These are phyloP conservation scores for Deilephila porcellus DNA, from an alignment of 2,888 invertebrate species.

Conservation along the genomic window DNA sequence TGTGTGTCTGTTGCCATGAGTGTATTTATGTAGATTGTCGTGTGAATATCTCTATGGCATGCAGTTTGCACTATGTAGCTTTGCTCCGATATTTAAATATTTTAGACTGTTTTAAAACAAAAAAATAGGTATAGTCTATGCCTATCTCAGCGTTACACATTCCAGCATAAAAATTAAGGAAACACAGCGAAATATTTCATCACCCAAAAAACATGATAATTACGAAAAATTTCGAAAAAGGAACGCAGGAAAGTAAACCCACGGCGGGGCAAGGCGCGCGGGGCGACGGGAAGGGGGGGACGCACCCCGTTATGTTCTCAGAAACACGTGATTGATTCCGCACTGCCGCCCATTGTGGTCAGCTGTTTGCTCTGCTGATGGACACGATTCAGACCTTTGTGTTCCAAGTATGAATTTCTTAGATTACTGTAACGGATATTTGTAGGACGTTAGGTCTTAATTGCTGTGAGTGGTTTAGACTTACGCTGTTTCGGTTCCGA, in stretches of 20 bases:
- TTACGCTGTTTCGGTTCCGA: background rate
- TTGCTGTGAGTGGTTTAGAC: background rate
- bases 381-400: conserved; percentile 22
- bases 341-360: conserved; percentile 56
- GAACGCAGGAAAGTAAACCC: conserved; percentile 67
- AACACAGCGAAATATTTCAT: conserved; percentile 33
- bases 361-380: conserved; percentile 45
- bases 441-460: background rate
- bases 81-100: too few relatives aligned
- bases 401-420: background rate
- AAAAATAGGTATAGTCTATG: background rate
- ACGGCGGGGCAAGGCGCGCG: conserved; percentile 38
- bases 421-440: background rate
- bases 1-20: too few relatives aligned
- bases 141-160: background rate
- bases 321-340: conserved; percentile 73
- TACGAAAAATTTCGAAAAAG: conserved; percentile 72
- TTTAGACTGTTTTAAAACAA: too few relatives aligned
- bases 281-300: conserved; percentile 35
- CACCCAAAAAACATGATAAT: conserved; percentile 68
- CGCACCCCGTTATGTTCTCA: conserved; percentile 63
- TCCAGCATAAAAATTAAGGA: background rate
- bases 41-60: too few relatives aligned
- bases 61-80: too few relatives aligned
- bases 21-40: too few relatives aligned